Evolutionary conservation across 35 echinoderm and acorn worm species (phyloP).

Genomic region (Apostichopus japonicus): DNA sequence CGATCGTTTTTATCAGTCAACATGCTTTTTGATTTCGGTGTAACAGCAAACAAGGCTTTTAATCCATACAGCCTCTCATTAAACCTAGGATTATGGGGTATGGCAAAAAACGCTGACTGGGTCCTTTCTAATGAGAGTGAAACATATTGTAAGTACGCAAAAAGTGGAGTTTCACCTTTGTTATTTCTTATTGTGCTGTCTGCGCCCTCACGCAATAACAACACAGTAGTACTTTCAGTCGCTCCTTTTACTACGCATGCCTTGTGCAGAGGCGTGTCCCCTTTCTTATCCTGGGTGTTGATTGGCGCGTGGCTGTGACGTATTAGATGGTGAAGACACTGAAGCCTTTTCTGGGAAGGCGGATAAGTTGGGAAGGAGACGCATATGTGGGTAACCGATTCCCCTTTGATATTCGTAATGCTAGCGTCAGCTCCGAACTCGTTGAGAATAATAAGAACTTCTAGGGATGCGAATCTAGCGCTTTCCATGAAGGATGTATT

Average conservation of each 20-base stretch:
- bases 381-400: not conserved
- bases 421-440: not conserved
- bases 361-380: not conserved
- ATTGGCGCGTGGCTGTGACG: not conserved
- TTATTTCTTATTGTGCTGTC: slow-evolving; percentile 16
- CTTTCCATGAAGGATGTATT: slow-evolving; percentile 14
- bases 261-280: slow-evolving; percentile 10
- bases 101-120: not conserved
- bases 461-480: slow-evolving; percentile 27
- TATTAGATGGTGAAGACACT: not conserved
- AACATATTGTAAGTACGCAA: not conserved
- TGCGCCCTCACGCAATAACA: not conserved
- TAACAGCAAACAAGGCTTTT: not conserved
- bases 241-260: not conserved
- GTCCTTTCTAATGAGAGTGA: not conserved
- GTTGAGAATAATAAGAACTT: not conserved
- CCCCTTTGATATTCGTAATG: not conserved
- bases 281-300: not conserved
- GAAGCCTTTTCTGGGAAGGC: not conserved
- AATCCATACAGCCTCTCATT: not conserved
- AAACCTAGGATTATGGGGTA: not conserved
- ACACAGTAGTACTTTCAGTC: not conserved
- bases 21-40: slow-evolving; percentile 17
- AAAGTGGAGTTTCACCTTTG: slow-evolving; percentile 13
- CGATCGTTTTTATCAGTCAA: not conserved